Percentiles rank a stretch among this genome's conserved stretches.
These are phyloP conservation scores for Drosophila varians DNA, from an alignment of 1,140 invertebrate genomes.

Conservation along the genomic window DNA sequence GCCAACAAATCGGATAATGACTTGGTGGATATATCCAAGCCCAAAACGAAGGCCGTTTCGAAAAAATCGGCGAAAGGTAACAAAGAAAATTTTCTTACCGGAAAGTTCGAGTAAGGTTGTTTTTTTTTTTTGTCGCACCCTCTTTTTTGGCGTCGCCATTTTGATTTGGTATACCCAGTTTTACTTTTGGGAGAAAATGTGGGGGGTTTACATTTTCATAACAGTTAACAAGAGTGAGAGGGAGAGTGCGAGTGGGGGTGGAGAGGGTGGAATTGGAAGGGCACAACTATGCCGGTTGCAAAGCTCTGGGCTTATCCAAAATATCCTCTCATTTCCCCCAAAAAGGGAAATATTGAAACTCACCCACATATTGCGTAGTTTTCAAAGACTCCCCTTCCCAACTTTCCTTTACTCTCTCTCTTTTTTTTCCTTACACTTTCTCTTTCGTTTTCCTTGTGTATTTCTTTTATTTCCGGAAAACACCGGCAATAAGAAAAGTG, in stretches of 20 bases:
- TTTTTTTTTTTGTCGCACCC: neutral
- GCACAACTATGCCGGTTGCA: constrained; percentile 48
- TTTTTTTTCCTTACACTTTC: constrained; percentile 7
- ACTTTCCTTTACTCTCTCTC: neutral
- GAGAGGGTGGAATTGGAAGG: constrained; percentile 1
- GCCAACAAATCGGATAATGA: constrained; percentile 80
- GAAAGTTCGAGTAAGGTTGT: constrained; percentile 26
- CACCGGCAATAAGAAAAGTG: constrained; percentile 70
- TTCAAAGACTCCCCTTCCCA: constrained; percentile 4
- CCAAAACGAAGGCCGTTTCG: constrained; percentile 36
- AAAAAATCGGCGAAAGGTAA: constrained; percentile 69
- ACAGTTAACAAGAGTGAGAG: constrained; percentile 34
- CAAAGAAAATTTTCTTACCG: constrained; percentile 11
- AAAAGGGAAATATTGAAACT: constrained; percentile 39
- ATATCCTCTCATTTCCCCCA: constrained; percentile 9
- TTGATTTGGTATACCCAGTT: constrained; percentile 74
- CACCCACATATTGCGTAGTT: constrained; percentile 3
- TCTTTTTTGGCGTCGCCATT: constrained; percentile 51
- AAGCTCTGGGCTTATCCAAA: constrained; percentile 41
- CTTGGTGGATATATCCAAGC: constrained; percentile 65
- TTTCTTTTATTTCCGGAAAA: constrained; percentile 26
- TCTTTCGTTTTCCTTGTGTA: constrained; percentile 17
- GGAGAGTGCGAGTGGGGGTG: neutral
- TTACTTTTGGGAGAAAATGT: constrained; percentile 10
- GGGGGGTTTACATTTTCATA: constrained; percentile 21